These are phyloP conservation scores for Reticulitermes lucifugus DNA, from an alignment of 2,888 invertebrate species.

Conservation along the genomic window DNA sequence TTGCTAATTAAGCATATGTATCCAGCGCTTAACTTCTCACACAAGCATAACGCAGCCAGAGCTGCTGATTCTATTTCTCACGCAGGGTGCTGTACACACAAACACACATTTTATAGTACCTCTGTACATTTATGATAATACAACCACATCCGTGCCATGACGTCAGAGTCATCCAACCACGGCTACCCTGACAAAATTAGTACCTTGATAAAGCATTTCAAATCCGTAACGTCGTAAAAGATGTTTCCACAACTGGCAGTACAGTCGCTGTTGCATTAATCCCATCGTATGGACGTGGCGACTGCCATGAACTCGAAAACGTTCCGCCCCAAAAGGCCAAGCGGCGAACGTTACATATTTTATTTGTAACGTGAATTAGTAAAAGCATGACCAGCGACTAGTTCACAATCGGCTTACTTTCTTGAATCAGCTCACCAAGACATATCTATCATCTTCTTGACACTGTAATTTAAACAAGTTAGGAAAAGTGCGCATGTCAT, in stretches of 20 bases:
- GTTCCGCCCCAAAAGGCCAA: neutral
- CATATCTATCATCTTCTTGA: too few relatives aligned
- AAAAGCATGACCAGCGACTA: neutral
- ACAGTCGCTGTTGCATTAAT: neutral
- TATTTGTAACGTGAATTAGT: neutral
- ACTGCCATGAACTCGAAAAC: neutral
- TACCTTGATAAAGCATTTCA: too few relatives aligned
- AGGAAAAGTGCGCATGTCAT: too few relatives aligned
- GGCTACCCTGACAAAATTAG: neutral
- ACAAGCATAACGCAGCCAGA: too few relatives aligned
- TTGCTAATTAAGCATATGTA: too few relatives aligned
- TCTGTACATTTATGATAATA: neutral
- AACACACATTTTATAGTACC: neutral
- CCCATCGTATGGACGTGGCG: neutral
- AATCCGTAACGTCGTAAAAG: neutral
- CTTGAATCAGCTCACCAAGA: too few relatives aligned
- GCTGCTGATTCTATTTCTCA: neutral
- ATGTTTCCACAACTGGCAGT: neutral
- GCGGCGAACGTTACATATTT: neutral
- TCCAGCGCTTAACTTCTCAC: too few relatives aligned
- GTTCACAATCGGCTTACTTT: too few relatives aligned
- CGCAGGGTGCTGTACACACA: neutral
- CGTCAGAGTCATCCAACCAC: constrained; percentile 1
- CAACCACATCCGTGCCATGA: neutral
- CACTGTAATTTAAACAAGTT: too few relatives aligned